phyloP scores from a whole-genome alignment of 2,113 vertebrate genomes.

The Fulica atra region DNA sequence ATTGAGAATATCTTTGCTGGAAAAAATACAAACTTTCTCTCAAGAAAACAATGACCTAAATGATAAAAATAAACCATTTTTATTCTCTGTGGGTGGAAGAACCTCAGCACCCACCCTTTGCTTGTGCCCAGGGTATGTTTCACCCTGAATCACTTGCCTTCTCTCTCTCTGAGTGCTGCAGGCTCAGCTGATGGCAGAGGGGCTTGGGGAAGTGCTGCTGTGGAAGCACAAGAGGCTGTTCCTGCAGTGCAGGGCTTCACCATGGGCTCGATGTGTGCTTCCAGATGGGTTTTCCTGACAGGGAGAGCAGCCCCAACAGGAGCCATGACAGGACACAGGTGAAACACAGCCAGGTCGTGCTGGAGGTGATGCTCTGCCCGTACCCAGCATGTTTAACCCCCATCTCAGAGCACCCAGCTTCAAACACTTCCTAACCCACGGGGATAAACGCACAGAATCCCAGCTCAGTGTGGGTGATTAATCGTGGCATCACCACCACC shows the following conservation, averaged over 20 bases:
- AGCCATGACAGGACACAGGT: no score
- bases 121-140: no score
- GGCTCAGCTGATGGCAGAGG: no score
- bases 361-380: background rate
- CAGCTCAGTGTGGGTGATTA: background rate
- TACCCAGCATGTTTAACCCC: background rate
- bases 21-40: background rate
- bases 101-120: fast-evolving
- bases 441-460: background rate
- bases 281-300: no score
- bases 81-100: background rate
- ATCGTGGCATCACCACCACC: fast-evolving
- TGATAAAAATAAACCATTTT: background rate
- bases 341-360: background rate
- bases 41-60: background rate
- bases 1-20: background rate
- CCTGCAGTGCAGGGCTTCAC: no score
- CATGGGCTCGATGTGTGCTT: no score
- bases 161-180: no score
- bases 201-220: no score
- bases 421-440: background rate
- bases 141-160: no score
- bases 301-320: no score
- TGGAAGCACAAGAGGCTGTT: no score
- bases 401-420: background rate